phyloP scores from a whole-genome alignment of 2,888 invertebrate species.

The Laspeyria flexula region DNA sequence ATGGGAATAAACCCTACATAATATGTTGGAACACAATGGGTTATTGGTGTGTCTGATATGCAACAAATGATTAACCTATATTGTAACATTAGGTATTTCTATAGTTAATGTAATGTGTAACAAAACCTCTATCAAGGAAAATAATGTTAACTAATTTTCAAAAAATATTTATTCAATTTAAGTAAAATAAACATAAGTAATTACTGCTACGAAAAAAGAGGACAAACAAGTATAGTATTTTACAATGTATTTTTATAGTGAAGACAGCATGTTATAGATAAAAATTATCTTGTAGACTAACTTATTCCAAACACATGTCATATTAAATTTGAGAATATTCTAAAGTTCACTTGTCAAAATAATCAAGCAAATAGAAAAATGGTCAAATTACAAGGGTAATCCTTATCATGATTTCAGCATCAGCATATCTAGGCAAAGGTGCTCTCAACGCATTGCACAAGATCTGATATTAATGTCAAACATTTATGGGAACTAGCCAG shows the following conservation, averaged over 20 bases:
- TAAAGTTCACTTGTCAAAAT: constrained; percentile 22
- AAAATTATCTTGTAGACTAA: constrained; percentile 45
- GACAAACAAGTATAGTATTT: constrained; percentile 10
- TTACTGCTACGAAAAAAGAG: constrained; percentile 20
- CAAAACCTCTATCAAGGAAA: background rate
- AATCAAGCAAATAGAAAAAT: constrained; percentile 27
- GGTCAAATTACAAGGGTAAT: constrained; percentile 24
- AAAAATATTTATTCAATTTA: constrained; percentile 18
- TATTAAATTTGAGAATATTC: constrained; percentile 24
- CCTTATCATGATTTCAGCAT: too few relatives aligned
- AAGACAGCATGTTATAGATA: constrained; percentile 37
- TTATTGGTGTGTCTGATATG: too few relatives aligned
- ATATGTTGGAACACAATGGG: too few relatives aligned
- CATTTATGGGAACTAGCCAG: background rate
- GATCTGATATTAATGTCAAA: too few relatives aligned
- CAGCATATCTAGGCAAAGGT: background rate
- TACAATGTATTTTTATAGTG: background rate
- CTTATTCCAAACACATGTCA: constrained; percentile 37
- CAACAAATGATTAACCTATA: too few relatives aligned
- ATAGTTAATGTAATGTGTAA: too few relatives aligned
- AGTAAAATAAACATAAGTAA: constrained; percentile 11
- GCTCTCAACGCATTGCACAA: too few relatives aligned
- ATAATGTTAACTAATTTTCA: background rate
- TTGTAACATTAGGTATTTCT: too few relatives aligned
- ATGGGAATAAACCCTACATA: too few relatives aligned